These are phyloP conservation scores for Pagetopsis macropterus DNA, from an alignment of 2,797 vertebrate genomes.

Conservation along the genomic window DNA sequence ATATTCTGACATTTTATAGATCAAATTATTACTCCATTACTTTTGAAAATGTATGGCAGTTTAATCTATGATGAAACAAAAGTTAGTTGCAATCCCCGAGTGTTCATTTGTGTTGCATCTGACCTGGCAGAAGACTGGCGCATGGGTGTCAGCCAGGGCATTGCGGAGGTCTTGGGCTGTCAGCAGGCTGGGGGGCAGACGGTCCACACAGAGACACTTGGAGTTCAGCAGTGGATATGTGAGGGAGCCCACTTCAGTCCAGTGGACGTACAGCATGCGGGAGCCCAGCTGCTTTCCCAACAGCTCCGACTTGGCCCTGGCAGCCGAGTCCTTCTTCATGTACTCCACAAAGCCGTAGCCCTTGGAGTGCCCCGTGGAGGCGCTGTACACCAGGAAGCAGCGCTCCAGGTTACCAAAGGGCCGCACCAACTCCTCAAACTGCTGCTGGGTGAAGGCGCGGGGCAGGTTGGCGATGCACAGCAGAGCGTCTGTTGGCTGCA, in stretches of 20 bases:
- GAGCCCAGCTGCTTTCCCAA: slow-evolving; percentile 92
- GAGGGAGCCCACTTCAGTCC: slow-evolving; percentile 92
- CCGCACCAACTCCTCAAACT: slow-evolving; percentile 93
- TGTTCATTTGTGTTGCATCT: slow-evolving; percentile 10
- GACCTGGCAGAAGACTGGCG: slow-evolving; percentile 92
- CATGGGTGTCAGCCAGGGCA: slow-evolving; percentile 80
- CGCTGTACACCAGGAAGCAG: slow-evolving; percentile 92
- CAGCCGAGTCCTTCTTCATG: slow-evolving; percentile 96
- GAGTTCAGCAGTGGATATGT: slow-evolving; percentile 89
- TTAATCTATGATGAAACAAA: no score
- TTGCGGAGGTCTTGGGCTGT: slow-evolving; percentile 84
- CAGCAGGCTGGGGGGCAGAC: slow-evolving; percentile 83
- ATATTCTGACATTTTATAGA: no score
- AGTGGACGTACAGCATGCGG: slow-evolving; percentile 93
- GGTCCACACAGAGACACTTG: slow-evolving; percentile 91
- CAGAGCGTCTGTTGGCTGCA: slow-evolving; percentile 93
- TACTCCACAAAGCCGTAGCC: slow-evolving; percentile 96
- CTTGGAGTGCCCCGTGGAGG: slow-evolving; percentile 89
- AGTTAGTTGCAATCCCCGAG: no score
- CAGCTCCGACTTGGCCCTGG: slow-evolving; percentile 92
- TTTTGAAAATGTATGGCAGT: no score
- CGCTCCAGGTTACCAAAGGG: slow-evolving; percentile 94
- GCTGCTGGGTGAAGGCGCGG: slow-evolving; percentile 88
- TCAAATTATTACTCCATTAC: no score
- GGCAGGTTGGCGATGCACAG: slow-evolving; percentile 94